phyloP scores from a whole-genome alignment of 2,797 vertebrate genomes.

The Cryptoprocta ferox region DNA sequence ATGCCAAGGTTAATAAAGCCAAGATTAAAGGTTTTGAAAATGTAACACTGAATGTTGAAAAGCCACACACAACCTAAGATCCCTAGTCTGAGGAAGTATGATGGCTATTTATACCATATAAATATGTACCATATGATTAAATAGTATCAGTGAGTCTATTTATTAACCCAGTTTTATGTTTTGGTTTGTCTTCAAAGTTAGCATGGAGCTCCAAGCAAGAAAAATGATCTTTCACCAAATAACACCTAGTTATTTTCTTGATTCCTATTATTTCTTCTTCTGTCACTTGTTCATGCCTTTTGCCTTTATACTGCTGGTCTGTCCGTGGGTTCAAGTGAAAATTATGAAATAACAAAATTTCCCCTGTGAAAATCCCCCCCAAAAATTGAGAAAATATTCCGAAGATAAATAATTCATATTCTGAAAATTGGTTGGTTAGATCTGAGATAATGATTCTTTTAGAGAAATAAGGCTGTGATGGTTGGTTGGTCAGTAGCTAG shows the following conservation, averaged over 20 bases:
- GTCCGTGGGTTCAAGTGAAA: neutral
- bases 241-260: neutral
- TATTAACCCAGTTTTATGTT: neutral
- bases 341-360: constrained; percentile 27
- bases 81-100: neutral
- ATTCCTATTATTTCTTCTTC: neutral
- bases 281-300: neutral
- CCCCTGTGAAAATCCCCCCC: neutral
- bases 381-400: neutral
- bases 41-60: neutral
- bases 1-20: neutral
- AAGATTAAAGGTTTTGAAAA: neutral
- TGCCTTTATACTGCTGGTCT: neutral
- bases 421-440: neutral
- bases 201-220: neutral
- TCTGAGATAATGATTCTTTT: neutral
- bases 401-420: constrained; percentile 34
- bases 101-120: too few species aligned
- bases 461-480: neutral
- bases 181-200: neutral
- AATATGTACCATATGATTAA: too few species aligned
- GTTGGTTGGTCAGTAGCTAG: neutral
- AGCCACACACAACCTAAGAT: neutral
- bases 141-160: neutral
- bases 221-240: neutral